A percentile compares a stretch with the other conserved stretches of the same genome.
Conservation (phyloP, 2,113 vertebrate genomes). For the Ranitomeya imitator region DNA sequence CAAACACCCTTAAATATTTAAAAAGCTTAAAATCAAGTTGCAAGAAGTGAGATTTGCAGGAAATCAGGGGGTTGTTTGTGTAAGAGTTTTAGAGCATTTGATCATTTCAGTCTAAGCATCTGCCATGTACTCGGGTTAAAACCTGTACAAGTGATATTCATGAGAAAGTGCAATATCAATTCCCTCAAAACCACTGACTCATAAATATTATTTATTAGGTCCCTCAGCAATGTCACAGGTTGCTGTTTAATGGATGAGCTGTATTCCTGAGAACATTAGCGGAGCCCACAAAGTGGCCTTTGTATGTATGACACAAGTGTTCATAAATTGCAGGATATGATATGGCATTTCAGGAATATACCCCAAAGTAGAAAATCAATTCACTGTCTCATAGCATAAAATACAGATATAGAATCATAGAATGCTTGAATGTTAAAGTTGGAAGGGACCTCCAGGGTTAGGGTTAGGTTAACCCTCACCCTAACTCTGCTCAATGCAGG, state of each 20-base stretch:
- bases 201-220: constrained; percentile 23
- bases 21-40: neutral
- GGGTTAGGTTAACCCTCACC: too few relatives aligned
- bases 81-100: neutral
- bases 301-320: constrained; percentile 17
- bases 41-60: neutral
- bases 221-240: constrained; percentile 7
- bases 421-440: too few relatives aligned
- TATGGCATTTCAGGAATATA: constrained; percentile 14
- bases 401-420: neutral
- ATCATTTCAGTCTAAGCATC: neutral
- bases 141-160: neutral
- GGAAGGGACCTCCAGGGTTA: too few relatives aligned
- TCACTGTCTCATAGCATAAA: neutral
- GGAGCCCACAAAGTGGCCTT: constrained; percentile 13
- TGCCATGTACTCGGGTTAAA: neutral
- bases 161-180: constrained; percentile 10
- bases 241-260: constrained; percentile 2
- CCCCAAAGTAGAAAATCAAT: constrained; percentile 3
- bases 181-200: neutral
- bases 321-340: neutral
- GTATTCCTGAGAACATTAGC: neutral
- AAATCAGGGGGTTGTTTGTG: neutral
- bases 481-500: too few relatives aligned
- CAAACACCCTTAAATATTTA: neutral